phyloP scores from a whole-genome alignment of 2,113 vertebrate species.

The Columbina picui region DNA sequence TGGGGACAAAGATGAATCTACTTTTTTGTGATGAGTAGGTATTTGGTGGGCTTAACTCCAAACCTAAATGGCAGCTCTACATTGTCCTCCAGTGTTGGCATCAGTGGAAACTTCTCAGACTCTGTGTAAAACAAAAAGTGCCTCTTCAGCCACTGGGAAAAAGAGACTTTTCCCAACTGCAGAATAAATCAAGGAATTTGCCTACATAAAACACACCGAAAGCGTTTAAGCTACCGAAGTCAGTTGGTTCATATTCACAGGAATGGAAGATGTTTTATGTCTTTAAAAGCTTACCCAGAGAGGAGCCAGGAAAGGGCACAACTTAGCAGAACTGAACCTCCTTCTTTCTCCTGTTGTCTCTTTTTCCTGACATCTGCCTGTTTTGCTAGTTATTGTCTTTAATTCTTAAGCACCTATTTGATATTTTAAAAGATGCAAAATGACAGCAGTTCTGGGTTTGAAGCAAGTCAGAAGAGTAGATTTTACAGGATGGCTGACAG shows the following conservation, averaged over 20 bases:
- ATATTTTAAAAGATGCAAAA: background rate
- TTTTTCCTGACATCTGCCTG: background rate
- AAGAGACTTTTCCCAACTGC: background rate
- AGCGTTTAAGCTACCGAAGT: background rate
- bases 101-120: background rate
- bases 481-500: background rate
- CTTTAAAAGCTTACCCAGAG: background rate
- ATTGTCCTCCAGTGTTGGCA: fast-evolving
- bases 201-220: background rate
- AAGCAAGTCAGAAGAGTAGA: background rate
- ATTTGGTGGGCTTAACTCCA: background rate
- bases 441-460: background rate
- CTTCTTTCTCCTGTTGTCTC: background rate
- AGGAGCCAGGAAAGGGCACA: background rate
- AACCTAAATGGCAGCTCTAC: background rate
- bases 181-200: background rate
- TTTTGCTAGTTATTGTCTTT: background rate
- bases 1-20: background rate
- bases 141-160: background rate
- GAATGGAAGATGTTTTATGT: fast-evolving
- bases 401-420: background rate
- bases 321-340: background rate
- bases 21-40: background rate
- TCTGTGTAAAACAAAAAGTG: background rate
- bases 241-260: fast-evolving